Percentiles rank a stretch among this genome's conserved stretches.
These are phyloP conservation scores for Andrena trimmerana DNA, from an alignment of 2,888 invertebrate species.

Conservation along the genomic window DNA sequence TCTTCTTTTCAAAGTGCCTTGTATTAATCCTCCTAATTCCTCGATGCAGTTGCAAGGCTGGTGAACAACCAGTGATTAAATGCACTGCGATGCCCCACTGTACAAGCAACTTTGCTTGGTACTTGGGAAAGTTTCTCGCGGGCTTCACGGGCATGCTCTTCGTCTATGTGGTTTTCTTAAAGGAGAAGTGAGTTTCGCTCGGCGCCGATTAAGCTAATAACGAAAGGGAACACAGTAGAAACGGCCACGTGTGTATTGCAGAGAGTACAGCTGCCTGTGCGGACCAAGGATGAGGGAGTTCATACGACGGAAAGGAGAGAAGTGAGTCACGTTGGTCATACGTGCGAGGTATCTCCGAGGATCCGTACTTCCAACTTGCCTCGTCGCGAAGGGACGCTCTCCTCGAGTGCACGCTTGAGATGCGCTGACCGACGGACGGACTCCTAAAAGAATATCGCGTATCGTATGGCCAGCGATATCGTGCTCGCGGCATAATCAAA, in stretches of 20 bases:
- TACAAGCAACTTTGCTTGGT: conserved; percentile 77
- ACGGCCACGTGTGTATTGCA: conserved; percentile 26
- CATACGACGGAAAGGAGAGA: conserved; percentile 60
- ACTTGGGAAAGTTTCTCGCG: conserved; percentile 80
- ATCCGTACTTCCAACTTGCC: not conserved
- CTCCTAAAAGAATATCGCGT: conserved; percentile 43
- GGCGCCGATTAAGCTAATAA: not conserved
- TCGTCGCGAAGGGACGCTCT: not conserved
- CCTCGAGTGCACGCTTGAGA: no score
- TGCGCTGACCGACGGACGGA: not conserved
- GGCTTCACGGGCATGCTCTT: conserved; percentile 79
- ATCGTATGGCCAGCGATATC: conserved; percentile 62
- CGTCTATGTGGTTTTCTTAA: conserved; percentile 76
- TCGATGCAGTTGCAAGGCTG: not conserved
- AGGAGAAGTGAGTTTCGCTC: conserved; percentile 73
- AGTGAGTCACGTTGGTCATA: conserved; percentile 73
- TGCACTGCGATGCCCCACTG: conserved; percentile 77
- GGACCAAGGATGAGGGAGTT: conserved; percentile 63
- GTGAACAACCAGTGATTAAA: conserved; percentile 13
- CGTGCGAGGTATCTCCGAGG: conserved; percentile 44
- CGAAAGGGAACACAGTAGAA: not conserved
- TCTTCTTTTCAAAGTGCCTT: not conserved
- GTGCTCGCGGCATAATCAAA: conserved; percentile 60
- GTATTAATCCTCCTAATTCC: not conserved
- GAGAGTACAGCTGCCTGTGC: conserved; percentile 65